These are phyloP conservation scores for Danaus melanippus DNA, from an alignment of 1,140 invertebrate species.

Conservation along the genomic window DNA sequence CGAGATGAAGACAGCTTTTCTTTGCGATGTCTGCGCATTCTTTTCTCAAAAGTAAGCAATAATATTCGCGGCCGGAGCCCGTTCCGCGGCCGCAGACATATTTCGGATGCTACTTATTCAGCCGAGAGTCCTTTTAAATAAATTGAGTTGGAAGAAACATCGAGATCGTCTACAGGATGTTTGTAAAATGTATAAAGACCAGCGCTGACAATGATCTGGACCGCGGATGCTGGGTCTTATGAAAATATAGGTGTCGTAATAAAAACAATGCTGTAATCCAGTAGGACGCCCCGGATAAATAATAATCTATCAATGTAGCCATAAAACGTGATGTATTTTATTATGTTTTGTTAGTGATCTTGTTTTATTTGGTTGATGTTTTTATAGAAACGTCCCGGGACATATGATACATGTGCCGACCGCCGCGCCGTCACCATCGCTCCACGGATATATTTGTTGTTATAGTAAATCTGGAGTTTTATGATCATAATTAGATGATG, in stretches of 20 bases:
- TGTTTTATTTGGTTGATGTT: constrained; percentile 37
- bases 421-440: too few relatives aligned
- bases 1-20: constrained; percentile 60
- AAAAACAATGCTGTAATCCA: constrained; percentile 18
- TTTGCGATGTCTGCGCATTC: constrained; percentile 63
- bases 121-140: constrained; percentile 3
- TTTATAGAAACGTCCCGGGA: constrained; percentile 51
- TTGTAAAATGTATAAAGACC: too few relatives aligned
- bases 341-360: constrained; percentile 53
- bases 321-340: constrained; percentile 30
- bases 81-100: constrained; percentile 4
- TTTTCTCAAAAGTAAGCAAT: constrained; percentile 44
- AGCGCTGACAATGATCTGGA: too few relatives aligned
- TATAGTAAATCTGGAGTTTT: too few relatives aligned
- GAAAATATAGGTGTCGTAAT: neutral
- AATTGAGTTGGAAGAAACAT: neutral
- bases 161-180: neutral
- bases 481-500: too few relatives aligned
- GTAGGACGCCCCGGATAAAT: too few relatives aligned
- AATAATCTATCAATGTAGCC: constrained; percentile 30
- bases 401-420: constrained; percentile 61
- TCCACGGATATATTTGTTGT: too few relatives aligned
- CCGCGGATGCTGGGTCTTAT: too few relatives aligned
- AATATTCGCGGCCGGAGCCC: constrained; percentile 27
- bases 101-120: constrained; percentile 7